These are phyloP conservation scores for Conops quadrifasciatus DNA, from an alignment of 2,888 invertebrate genomes.

Conservation along the genomic window DNA sequence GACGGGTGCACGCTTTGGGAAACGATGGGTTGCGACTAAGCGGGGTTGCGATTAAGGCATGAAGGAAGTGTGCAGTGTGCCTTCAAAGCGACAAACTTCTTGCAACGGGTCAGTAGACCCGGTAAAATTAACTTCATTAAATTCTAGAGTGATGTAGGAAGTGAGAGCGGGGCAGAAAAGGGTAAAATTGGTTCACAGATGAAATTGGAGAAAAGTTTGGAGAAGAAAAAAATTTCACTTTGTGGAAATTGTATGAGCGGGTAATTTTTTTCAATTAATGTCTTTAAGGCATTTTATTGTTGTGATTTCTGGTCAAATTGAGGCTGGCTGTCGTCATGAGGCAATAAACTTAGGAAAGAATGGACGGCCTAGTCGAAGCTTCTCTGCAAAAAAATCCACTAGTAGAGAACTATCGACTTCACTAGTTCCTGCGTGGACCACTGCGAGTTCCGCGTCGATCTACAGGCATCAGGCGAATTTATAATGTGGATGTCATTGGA, in stretches of 20 bases:
- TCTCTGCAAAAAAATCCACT: no score
- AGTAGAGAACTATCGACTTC: no score
- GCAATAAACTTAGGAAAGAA: no score
- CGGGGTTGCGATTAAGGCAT: not conserved
- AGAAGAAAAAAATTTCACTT: slow-evolving; percentile 32
- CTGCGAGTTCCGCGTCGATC: no score
- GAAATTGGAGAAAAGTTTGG: slow-evolving; percentile 24
- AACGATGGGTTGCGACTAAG: not conserved
- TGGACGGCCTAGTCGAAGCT: no score
- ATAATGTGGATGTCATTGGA: no score
- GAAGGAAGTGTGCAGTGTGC: slow-evolving; percentile 5
- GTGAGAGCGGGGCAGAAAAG: no score
- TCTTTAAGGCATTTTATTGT: slow-evolving; percentile 10
- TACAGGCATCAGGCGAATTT: no score
- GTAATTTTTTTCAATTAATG: not conserved
- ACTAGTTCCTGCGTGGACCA: no score
- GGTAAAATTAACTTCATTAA: slow-evolving; percentile 15
- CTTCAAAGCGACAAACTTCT: slow-evolving; percentile 43
- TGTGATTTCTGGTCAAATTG: slow-evolving; percentile 17
- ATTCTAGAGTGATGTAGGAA: no score
- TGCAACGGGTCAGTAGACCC: not conserved
- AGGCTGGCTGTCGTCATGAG: not conserved
- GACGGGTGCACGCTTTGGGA: not conserved
- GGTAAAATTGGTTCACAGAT: not conserved
- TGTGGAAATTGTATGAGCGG: slow-evolving; percentile 21